Evolutionary conservation across 1,140 invertebrate genomes (phyloP).

Genomic region (Drosophila azteca): DNA sequence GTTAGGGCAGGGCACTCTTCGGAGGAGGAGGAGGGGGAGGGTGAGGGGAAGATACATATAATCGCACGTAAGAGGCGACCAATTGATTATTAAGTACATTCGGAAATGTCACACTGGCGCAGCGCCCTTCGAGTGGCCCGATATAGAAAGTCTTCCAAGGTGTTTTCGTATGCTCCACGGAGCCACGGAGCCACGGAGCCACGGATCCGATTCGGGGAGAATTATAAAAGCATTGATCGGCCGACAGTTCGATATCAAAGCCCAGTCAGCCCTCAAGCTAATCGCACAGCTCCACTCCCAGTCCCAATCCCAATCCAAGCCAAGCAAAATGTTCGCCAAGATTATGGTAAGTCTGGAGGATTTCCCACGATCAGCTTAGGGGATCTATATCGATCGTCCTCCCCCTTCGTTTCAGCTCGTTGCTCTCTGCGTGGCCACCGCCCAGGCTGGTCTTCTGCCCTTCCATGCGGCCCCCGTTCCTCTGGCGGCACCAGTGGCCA

Average conservation of each 20-base stretch:
- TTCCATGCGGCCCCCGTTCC: slow-evolving; percentile 55
- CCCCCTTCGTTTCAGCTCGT: slow-evolving; percentile 50
- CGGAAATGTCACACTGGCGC: slow-evolving; percentile 4
- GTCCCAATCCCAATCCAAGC: background rate
- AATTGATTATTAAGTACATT: slow-evolving; percentile 70
- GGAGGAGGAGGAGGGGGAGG: slow-evolving; percentile 2
- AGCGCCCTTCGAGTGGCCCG: slow-evolving; percentile 51
- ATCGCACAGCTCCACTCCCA: slow-evolving; percentile 30
- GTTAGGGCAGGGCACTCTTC: slow-evolving; percentile 10
- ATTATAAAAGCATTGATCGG: slow-evolving; percentile 66
- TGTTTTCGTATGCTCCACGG: slow-evolving; percentile 59
- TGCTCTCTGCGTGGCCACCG: slow-evolving; percentile 72
- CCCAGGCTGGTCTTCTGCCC: slow-evolving; percentile 70
- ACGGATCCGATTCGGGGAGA: slow-evolving; percentile 38
- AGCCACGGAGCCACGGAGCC: no score
- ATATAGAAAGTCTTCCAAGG: slow-evolving; percentile 65
- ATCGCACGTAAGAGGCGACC: slow-evolving; percentile 53
- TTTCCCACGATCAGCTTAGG: no score
- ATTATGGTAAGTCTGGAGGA: slow-evolving; percentile 61
- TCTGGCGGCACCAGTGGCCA: slow-evolving; percentile 59
- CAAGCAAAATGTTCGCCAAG: slow-evolving; percentile 71
- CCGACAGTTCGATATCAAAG: slow-evolving; percentile 54
- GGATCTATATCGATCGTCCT: slow-evolving; percentile 4
- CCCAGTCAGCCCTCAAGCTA: slow-evolving; percentile 54
- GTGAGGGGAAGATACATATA: background rate